Conservation (phyloP, 2,888 invertebrate genomes). For the Dryadula phaetusa region DNA sequence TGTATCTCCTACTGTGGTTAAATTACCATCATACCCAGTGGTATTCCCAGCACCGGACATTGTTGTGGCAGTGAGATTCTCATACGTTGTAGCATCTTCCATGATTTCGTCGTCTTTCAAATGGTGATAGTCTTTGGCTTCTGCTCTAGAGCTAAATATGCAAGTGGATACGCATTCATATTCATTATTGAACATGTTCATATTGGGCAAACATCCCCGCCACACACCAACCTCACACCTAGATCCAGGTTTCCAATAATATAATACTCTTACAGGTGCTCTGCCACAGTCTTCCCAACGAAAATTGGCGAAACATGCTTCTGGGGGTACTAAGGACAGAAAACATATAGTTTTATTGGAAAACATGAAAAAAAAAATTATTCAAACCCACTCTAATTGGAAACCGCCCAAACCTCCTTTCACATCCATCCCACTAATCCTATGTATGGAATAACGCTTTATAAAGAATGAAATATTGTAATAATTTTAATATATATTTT, state of each 20-base stretch:
- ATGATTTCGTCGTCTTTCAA: constrained; percentile 19
- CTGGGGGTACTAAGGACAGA: constrained; percentile 61
- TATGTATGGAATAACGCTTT: too few species aligned
- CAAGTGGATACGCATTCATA: constrained; percentile 73
- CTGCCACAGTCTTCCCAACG: constrained; percentile 71
- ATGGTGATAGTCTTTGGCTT: constrained; percentile 54
- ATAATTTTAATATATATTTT: too few species aligned
- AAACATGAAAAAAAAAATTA: too few species aligned
- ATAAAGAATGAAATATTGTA: too few species aligned
- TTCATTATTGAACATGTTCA: constrained; percentile 73
- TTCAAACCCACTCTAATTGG: too few species aligned
- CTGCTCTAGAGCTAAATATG: constrained; percentile 59
- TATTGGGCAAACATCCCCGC: constrained; percentile 72
- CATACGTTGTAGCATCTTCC: background rate
- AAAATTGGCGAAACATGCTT: constrained; percentile 64
- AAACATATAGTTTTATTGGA: background rate
- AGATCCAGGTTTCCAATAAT: constrained; percentile 74
- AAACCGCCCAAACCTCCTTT: too few species aligned
- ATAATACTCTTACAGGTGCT: constrained; percentile 63
- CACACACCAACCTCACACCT: constrained; percentile 74
- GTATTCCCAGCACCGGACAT: background rate
- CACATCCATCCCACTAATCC: too few species aligned
- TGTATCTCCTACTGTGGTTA: constrained; percentile 17
- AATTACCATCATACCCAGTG: constrained; percentile 22
- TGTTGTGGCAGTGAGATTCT: constrained; percentile 22